phyloP scores from a whole-genome alignment of 2,797 vertebrate species.

The Propithecus perrieri region DNA sequence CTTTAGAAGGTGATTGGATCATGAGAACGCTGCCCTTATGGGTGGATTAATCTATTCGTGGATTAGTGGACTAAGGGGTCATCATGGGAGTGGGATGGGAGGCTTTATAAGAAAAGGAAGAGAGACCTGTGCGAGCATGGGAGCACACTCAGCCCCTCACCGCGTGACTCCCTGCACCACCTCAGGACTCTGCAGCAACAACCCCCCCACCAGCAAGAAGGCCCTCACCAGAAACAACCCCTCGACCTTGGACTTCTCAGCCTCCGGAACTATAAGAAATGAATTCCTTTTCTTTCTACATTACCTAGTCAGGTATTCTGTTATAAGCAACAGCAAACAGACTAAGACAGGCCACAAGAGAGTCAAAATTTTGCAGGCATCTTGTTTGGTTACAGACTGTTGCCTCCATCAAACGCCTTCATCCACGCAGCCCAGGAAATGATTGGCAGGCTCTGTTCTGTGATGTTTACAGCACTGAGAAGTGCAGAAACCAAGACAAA shows the following conservation, averaged over 20 bases:
- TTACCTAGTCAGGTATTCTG: background rate
- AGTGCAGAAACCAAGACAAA: constrained; percentile 78
- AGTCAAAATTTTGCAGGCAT: background rate
- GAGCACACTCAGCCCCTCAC: background rate
- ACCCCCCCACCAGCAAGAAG: background rate
- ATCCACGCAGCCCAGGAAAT: constrained; percentile 72
- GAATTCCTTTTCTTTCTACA: background rate
- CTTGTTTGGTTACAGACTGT: constrained; percentile 47
- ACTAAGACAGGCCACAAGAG: background rate
- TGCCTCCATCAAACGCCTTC: constrained; percentile 34
- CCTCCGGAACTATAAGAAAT: background rate
- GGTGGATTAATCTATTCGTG: background rate
- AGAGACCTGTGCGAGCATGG: fast-evolving
- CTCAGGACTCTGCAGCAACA: background rate
- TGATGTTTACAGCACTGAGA: constrained; percentile 71
- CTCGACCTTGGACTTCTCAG: background rate
- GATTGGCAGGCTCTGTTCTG: constrained; percentile 72
- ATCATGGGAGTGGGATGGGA: background rate
- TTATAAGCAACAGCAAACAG: background rate
- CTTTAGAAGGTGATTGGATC: background rate
- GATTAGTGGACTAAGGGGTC: background rate
- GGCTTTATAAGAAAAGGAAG: background rate
- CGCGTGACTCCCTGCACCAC: background rate
- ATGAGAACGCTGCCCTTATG: background rate
- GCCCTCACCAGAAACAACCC: background rate